Percentiles rank a stretch among this genome's conserved stretches.
Evolutionary conservation across 2,888 invertebrate species (phyloP).

Genomic region (Mesorhabditis spiculigera): DNA sequence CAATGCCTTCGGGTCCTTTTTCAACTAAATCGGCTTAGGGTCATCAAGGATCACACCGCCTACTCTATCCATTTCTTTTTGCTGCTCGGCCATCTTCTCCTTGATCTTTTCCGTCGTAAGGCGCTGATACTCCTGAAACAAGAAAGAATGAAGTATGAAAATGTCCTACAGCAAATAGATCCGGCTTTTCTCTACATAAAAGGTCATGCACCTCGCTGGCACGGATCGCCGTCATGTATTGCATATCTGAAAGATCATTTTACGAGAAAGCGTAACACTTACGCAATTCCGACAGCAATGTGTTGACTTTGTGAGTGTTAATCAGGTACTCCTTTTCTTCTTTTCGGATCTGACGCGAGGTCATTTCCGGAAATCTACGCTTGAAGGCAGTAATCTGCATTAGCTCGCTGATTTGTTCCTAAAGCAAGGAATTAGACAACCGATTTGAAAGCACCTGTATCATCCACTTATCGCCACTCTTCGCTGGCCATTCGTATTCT

Average conservation of each 20-base stretch:
- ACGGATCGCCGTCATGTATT: constrained; percentile 50
- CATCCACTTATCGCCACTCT: constrained; percentile 52
- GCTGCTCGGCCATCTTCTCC: constrained; percentile 59
- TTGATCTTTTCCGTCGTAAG: constrained; percentile 57
- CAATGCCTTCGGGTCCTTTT: constrained; percentile 56
- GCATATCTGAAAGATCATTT: constrained; percentile 28
- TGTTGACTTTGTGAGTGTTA: constrained; percentile 67
- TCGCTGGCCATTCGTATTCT: constrained; percentile 56
- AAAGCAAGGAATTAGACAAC: constrained; percentile 59
- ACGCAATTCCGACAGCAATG: constrained; percentile 42
- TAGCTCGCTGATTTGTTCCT: constrained; percentile 91
- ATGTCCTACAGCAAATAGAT: constrained; percentile 55
- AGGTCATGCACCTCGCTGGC: constrained; percentile 80
- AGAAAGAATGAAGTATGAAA: not conserved
- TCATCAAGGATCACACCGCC: constrained; percentile 20
- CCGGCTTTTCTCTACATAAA: constrained; percentile 89
- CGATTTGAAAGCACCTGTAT: constrained; percentile 32
- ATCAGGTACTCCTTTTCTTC: constrained; percentile 81
- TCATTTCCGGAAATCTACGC: constrained; percentile 69
- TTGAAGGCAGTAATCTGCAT: constrained; percentile 93
- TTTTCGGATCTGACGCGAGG: constrained; percentile 67
- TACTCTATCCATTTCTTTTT: constrained; percentile 61
- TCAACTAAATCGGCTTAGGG: constrained; percentile 29
- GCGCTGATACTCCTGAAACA: constrained; percentile 33
- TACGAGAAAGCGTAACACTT: constrained; percentile 12